Base-by-base conservation (phyloP, 1,140 invertebrate species). In the Camponotus floridanus region DNA sequence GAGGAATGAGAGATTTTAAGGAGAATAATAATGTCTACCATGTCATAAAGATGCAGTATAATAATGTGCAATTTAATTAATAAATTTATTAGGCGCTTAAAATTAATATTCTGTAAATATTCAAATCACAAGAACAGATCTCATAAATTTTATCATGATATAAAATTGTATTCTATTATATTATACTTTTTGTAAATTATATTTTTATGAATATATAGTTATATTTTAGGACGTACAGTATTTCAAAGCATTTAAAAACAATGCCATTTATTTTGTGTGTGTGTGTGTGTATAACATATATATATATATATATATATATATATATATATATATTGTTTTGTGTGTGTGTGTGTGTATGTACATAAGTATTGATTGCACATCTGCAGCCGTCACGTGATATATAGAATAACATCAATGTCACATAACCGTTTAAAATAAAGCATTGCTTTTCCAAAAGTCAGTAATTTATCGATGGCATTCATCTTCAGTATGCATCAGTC, bases 381-480 rank as follows among this genome's bases (percentile, higher is more conserved):
- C 64, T 80, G 64, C 64, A 70, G 45, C 15, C 39, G 45, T 70
- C 76, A 70, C 64, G 64, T 68, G 64, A 80, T 70, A 70, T 70
- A 70, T 80, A 80, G n/a, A 21, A 36, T 18, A 21, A 68, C 33
- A 68, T 79, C n/a, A 55, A 68, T 39, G 45, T 55, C 65, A 26
- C 42, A 80, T 71, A 31, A 71, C 3, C 65, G 48, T 55, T 67
- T 15, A 18, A 80, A 71, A 80, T 81, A 51, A 80, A 80, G 51
- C 67, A 45, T 45, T 8, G 48, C 6, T 73, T 45, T 59, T 36
- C 13, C 48, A 59, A 73, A 59, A 81, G 8, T 81, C 55, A n/a
- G 33, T 71, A 59, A 81, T 81, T 73, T 51, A 71, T 71, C 59
- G 67, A 81, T 59, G 36, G 31, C 79, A 73, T 81, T 81, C 42